Percentiles rank a stretch among this genome's conserved stretches.
These are phyloP conservation scores for Helicoverpa assulta DNA, from an alignment of 2,888 invertebrate species.

Conservation along the genomic window DNA sequence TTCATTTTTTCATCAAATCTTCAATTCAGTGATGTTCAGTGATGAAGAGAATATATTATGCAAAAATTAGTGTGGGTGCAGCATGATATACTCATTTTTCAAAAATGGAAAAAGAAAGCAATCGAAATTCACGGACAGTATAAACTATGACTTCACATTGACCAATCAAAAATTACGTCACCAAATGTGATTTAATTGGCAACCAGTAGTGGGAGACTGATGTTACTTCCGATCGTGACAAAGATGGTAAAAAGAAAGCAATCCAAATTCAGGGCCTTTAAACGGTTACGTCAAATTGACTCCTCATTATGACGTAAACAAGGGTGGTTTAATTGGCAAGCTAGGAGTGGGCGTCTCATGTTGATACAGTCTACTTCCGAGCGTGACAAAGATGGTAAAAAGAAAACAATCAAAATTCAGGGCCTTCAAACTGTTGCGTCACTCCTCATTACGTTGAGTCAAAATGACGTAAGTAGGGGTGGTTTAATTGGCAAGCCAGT, in stretches of 20 bases:
- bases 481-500: constrained; percentile 61
- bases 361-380: constrained; percentile 61
- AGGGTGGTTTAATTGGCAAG: constrained; percentile 65
- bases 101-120: too few species aligned
- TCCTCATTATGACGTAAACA: constrained; percentile 64
- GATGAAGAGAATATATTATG: too few species aligned
- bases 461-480: constrained; percentile 68
- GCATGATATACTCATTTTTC: too few species aligned
- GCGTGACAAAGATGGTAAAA: constrained; percentile 28
- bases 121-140: too few species aligned
- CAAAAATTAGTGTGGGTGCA: too few species aligned
- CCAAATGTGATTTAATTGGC: too few species aligned
- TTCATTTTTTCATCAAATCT: too few species aligned
- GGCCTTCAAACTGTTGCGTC: constrained; percentile 28
- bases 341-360: constrained; percentile 69
- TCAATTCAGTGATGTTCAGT: too few species aligned
- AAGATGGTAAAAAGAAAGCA: constrained; percentile 61
- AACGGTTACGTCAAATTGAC: constrained; percentile 22
- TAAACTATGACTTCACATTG: too few species aligned
- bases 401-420: constrained; percentile 58
- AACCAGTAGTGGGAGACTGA: too few species aligned
- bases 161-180: too few species aligned
- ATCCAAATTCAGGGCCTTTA: constrained; percentile 28
- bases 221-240: too few species aligned
- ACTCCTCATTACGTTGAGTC: constrained; percentile 48